These are phyloP conservation scores for Chamaetylas fuelleborni DNA, from an alignment of 2,113 vertebrate species.

Conservation along the genomic window DNA sequence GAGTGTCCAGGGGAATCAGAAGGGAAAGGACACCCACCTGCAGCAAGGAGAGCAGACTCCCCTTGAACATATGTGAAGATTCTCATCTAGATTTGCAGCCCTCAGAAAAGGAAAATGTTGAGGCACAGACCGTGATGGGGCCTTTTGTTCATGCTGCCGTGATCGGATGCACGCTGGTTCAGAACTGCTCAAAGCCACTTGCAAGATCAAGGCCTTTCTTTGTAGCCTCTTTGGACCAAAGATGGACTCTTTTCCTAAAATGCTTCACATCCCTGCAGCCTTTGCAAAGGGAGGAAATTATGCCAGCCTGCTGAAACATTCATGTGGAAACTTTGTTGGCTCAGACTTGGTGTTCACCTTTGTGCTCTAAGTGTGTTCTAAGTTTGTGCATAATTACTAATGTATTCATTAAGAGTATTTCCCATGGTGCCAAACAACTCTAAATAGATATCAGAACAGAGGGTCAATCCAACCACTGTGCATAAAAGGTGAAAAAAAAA, in stretches of 20 bases:
- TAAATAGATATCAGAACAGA: neutral
- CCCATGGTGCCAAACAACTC: neutral
- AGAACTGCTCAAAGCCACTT: slow-evolving; percentile 1
- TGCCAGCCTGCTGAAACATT: neutral
- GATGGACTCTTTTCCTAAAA: neutral
- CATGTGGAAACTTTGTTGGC: neutral
- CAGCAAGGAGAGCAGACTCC: neutral
- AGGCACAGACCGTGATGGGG: neutral
- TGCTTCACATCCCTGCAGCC: neutral
- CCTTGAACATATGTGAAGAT: neutral
- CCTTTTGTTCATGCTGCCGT: neutral
- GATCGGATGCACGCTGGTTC: fast-evolving
- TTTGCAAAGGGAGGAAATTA: neutral
- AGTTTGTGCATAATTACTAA: neutral
- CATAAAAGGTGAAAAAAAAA: neutral
- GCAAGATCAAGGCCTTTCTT: slow-evolving; percentile 15
- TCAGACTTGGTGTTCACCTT: neutral
- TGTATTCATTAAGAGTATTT: neutral
- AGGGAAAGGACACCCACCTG: neutral
- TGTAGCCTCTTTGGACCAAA: neutral
- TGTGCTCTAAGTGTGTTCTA: neutral
- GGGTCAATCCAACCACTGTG: neutral
- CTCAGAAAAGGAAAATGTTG: neutral
- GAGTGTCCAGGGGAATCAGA: neutral
- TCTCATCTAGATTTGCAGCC: neutral